These are phyloP conservation scores for Pelagia noctiluca DNA, from an alignment of 30 jellyfish, hydroid and myxozoan species.

Conservation along the genomic window DNA sequence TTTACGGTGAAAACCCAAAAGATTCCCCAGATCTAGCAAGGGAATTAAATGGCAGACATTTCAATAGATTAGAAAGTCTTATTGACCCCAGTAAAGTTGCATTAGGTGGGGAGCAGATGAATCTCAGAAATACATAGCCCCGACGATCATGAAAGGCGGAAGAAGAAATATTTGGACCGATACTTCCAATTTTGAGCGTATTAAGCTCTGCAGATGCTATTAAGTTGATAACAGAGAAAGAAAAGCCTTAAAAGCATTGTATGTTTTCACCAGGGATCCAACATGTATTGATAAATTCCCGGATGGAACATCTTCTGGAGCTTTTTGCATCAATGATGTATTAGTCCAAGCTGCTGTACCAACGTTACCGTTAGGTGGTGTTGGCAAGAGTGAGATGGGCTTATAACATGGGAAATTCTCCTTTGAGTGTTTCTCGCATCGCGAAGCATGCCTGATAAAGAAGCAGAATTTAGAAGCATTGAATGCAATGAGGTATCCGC, in stretches of 20 bases:
- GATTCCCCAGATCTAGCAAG: slow-evolving; percentile 86
- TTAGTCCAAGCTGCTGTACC: slow-evolving; percentile 93
- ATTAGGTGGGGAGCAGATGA: slow-evolving; percentile 87
- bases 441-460: slow-evolving; percentile 82
- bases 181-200: slow-evolving; percentile 84
- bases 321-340: slow-evolving; percentile 90
- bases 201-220: slow-evolving; percentile 76
- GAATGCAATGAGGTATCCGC: slow-evolving; percentile 93
- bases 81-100: slow-evolving; percentile 78
- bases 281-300: slow-evolving; percentile 46
- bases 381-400: slow-evolving; percentile 98
- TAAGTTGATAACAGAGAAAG: slow-evolving; percentile 74
- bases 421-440: slow-evolving; percentile 87
- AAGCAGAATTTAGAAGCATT: slow-evolving; percentile 79
- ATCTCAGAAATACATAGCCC: slow-evolving; percentile 77
- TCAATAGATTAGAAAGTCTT: slow-evolving; percentile 66
- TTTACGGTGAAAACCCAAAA: slow-evolving; percentile 87
- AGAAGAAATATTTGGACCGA: slow-evolving; percentile 98
- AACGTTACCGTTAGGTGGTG: slow-evolving; percentile 92
- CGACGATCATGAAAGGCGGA: slow-evolving; percentile 92
- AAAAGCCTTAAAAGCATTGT: slow-evolving; percentile 90
- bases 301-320: slow-evolving; percentile 89
- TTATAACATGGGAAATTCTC: slow-evolving; percentile 88
- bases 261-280: slow-evolving; percentile 74
- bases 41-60: slow-evolving; percentile 83